Conservation (phyloP, 2,797 vertebrate genomes). For the Silurus aristotelis region DNA sequence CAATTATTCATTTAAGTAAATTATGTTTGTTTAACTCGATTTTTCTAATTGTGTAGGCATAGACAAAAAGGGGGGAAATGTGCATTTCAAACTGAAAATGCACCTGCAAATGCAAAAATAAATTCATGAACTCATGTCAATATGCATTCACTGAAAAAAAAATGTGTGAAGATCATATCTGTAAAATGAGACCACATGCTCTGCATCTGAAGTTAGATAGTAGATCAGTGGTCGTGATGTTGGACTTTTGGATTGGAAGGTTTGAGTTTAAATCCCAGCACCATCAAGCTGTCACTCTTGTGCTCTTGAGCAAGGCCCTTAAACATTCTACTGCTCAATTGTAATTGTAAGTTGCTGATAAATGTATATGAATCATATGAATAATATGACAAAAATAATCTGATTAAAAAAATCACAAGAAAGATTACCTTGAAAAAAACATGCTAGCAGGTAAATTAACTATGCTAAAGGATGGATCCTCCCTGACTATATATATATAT, state of each 20-base stretch:
- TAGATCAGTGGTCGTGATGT: too few relatives aligned
- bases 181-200: too few relatives aligned
- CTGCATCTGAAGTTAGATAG: not conserved
- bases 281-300: too few relatives aligned
- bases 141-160: not conserved
- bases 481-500: not conserved
- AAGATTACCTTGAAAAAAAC: not conserved
- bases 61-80: too few relatives aligned
- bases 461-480: not conserved
- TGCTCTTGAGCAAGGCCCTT: too few relatives aligned
- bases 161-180: not conserved
- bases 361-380: too few relatives aligned
- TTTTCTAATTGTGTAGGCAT: not conserved
- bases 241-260: too few relatives aligned
- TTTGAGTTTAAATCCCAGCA: too few relatives aligned
- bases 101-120: not conserved
- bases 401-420: too few relatives aligned
- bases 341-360: too few relatives aligned
- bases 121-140: not conserved
- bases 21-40: not conserved
- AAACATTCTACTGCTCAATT: too few relatives aligned
- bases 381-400: too few relatives aligned
- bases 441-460: not conserved
- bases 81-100: not conserved
- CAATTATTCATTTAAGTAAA: not conserved